These are phyloP conservation scores for Campoplex nolae DNA, from an alignment of 2,888 invertebrate species.

Conservation along the genomic window DNA sequence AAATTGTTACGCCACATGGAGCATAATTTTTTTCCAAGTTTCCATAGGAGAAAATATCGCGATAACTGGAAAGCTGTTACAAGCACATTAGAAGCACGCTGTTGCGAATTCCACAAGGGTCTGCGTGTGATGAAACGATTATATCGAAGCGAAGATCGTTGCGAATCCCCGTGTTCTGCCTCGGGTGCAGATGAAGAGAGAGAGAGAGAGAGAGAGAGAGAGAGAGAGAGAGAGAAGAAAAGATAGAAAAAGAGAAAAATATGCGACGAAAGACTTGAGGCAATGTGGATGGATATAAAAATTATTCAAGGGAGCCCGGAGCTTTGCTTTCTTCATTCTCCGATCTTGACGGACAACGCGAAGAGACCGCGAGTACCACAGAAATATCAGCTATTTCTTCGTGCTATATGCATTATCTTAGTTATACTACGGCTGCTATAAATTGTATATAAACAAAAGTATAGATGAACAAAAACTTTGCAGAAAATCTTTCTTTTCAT, in stretches of 20 bases:
- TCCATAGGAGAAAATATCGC: conserved; percentile 4
- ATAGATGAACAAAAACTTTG: conserved; percentile 39
- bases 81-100: conserved; percentile 43
- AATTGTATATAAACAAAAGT: conserved; percentile 34
- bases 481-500: conserved; percentile 13
- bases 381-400: conserved; percentile 63
- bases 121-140: conserved; percentile 66
- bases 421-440: conserved; percentile 72
- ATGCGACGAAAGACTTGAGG: conserved; percentile 52
- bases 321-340: conserved; percentile 48
- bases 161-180: conserved; percentile 45
- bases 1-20: background rate
- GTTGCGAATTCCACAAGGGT: conserved; percentile 39
- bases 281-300: conserved; percentile 42
- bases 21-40: background rate
- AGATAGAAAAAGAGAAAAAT: conserved; percentile 27
- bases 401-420: conserved; percentile 61
- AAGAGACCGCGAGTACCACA: conserved; percentile 32
- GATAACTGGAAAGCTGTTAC: conserved; percentile 11
- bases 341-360: conserved; percentile 29
- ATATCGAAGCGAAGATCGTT: conserved; percentile 49
- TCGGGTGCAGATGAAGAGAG: conserved; percentile 7
- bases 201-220: background rate
- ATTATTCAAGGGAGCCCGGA: conserved; percentile 21
- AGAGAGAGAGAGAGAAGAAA: background rate